Base-by-base conservation (phyloP, 2,888 invertebrate species). In the Sphecodes monilicornis region DNA sequence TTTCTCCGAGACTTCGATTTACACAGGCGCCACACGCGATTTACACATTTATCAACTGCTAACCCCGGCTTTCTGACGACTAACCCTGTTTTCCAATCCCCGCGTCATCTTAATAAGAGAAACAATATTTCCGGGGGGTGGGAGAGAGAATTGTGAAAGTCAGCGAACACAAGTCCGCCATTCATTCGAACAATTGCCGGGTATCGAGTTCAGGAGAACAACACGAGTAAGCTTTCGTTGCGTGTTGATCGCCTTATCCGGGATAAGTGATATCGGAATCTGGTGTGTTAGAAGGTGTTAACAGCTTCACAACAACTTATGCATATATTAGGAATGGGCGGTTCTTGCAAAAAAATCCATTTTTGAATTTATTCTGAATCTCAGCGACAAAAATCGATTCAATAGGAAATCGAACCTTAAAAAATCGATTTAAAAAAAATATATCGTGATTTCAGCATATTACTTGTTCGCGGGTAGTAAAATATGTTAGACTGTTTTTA, bases 81-180 rank as follows among this genome's bases (percentile, higher is more conserved):
- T 78, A 76, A 76, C 89, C 78, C 70, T 29, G 75, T 85, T 87
- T 80, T 6, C 80, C 87, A 85, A 90, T 90, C 83, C 80, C 74
- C 82, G 77, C 85, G 82, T 85, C 87, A 85, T 90, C 87, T 88
- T 87, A 87, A 90, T 88, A 86, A 90, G 80, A 82, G 81, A 79
- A 87, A 86, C 82, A 84, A 85, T 86, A 82, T 76, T 82, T 86
- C 82, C 82, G 74, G 46, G 6, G 18, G 18, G 18, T 6, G 46
- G 46, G 46, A 0, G 6, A 3, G 22, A 11, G 18, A 18, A 77
- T 13, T 18, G 26, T 32, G 66, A n/a, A 36, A 36, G 54, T 5
- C 41, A 29, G 36, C 3, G 64, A 46, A 46, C 78, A n/a, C 26
- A 36, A 32, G 18, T 22, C 16, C 39, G 26, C 26, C 13, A 18